Conservation (phyloP, 2,797 vertebrate species). For the Buceros bicornis region DNA sequence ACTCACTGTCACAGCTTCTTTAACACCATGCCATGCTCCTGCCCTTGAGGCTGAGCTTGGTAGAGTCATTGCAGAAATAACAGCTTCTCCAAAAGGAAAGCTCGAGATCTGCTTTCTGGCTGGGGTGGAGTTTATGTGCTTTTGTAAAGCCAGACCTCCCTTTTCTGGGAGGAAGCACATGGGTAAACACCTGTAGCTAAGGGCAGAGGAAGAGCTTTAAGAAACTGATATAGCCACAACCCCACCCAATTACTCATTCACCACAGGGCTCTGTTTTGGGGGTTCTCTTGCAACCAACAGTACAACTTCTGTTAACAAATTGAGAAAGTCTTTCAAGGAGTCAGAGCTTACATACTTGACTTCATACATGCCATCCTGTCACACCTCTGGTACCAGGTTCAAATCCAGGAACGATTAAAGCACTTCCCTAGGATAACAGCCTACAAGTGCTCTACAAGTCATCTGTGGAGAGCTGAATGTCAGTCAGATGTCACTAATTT, state of each 20-base stretch:
- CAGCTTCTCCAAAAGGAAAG: not conserved
- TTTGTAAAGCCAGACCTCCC: not conserved
- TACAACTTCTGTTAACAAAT: not conserved
- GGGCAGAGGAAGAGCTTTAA: not conserved
- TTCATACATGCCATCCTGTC: not conserved
- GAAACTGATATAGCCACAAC: not conserved
- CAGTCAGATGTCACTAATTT: not conserved
- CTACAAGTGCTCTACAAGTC: not conserved
- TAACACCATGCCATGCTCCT: accelerated
- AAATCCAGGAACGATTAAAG: not conserved
- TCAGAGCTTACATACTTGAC: not conserved
- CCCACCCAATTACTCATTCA: not conserved
- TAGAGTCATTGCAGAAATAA: not conserved
- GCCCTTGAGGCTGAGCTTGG: not conserved
- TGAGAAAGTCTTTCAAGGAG: not conserved
- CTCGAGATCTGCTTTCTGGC: not conserved
- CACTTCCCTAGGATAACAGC: not conserved
- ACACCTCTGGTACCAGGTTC: not conserved
- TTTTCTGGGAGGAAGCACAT: not conserved
- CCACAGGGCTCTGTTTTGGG: not conserved
- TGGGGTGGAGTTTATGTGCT: not conserved
- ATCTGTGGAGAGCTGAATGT: not conserved
- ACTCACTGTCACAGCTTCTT: not conserved
- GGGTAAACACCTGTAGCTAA: not conserved
- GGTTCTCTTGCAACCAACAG: not conserved